Conservation (phyloP, 2,888 invertebrate species). For the Mactromeris polynyma region DNA sequence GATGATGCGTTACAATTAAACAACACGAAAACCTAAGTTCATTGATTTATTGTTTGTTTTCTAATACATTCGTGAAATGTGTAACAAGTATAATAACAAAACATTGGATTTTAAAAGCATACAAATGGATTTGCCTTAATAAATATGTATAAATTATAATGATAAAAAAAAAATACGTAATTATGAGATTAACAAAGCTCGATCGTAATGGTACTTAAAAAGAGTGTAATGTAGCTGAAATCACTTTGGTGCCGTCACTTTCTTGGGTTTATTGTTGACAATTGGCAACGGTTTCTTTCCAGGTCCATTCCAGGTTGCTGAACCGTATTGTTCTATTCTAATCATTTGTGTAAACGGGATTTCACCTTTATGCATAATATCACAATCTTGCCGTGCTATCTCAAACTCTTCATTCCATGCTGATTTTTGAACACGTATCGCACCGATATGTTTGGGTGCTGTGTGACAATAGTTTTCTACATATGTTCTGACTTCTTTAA, state of each 20-base stretch:
- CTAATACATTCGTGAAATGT: no score
- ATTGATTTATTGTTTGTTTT: no score
- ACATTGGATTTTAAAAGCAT: neutral
- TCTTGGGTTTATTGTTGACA: neutral
- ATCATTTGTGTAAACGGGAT: constrained; percentile 63
- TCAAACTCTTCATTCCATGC: constrained; percentile 58
- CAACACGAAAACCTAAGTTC: no score
- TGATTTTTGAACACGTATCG: constrained; percentile 45
- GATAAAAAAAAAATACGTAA: no score
- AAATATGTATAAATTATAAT: neutral
- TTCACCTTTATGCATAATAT: constrained; percentile 56
- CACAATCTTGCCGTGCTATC: constrained; percentile 52
- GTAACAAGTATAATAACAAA: no score
- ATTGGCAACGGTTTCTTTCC: neutral
- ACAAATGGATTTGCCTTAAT: neutral
- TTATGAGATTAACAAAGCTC: no score
- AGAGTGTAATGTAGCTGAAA: no score
- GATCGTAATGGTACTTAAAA: neutral
- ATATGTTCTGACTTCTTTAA: constrained; percentile 46
- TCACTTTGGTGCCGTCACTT: neutral
- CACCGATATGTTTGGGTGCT: constrained; percentile 24
- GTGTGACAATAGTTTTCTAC: constrained; percentile 62
- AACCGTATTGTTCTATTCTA: constrained; percentile 58
- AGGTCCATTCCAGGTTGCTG: constrained; percentile 51
- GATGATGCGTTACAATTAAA: no score